Evolutionary conservation across 2,888 invertebrate genomes (phyloP).

Genomic region (Thera britannica): DNA sequence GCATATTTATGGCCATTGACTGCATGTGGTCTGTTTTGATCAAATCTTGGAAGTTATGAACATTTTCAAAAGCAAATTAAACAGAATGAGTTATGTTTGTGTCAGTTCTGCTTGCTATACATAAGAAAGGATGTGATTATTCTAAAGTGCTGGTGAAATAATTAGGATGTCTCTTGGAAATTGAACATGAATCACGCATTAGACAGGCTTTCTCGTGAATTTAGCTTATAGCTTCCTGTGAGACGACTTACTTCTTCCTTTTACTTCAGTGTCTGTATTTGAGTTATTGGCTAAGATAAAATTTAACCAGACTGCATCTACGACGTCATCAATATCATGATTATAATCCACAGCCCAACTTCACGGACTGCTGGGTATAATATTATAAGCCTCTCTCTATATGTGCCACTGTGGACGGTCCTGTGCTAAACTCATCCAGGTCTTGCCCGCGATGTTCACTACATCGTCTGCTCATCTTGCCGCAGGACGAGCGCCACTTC

Average conservation of each 20-base stretch:
- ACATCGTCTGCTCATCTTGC: too few species aligned
- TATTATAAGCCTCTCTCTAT: too few species aligned
- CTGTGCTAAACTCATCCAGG: too few species aligned
- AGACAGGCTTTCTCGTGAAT: slow-evolving; percentile 22
- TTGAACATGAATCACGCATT: slow-evolving; percentile 20
- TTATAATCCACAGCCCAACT: too few species aligned
- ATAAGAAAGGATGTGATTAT: slow-evolving; percentile 19
- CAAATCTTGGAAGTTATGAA: slow-evolving; percentile 28
- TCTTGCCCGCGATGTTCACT: too few species aligned
- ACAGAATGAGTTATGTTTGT: slow-evolving; percentile 16
- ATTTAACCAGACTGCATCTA: too few species aligned
- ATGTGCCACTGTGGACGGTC: too few species aligned
- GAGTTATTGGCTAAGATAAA: too few species aligned
- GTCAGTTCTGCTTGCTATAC: slow-evolving; percentile 11
- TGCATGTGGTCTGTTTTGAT: slow-evolving; percentile 50
- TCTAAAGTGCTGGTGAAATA: slow-evolving; percentile 15
- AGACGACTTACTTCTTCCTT: slow-evolving; percentile 10
- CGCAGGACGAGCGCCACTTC: too few species aligned
- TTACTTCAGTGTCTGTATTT: not conserved
- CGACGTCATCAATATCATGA: not conserved
- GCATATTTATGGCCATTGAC: slow-evolving; percentile 49
- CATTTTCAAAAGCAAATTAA: slow-evolving; percentile 18
- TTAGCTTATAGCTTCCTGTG: slow-evolving; percentile 11
- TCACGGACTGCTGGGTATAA: too few species aligned
- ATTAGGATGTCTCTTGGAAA: slow-evolving; percentile 24